Evolutionary conservation across 2,113 vertebrate species (phyloP).

Genomic region (Dicrurus megarhynchus): DNA sequence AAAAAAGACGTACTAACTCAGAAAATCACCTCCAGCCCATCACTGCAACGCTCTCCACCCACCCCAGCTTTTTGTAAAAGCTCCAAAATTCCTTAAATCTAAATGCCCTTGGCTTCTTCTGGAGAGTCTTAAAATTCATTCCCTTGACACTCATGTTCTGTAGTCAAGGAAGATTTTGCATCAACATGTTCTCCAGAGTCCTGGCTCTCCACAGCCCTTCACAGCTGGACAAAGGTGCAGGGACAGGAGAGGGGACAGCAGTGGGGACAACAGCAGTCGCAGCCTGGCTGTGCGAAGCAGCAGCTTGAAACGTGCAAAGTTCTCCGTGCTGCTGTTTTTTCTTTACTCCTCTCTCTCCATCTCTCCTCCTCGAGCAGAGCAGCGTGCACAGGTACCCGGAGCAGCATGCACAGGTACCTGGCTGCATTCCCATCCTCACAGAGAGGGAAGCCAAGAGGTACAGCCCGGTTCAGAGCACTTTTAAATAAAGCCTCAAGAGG

Average conservation of each 20-base stretch:
- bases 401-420: not conserved
- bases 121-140: slow-evolving; percentile 1
- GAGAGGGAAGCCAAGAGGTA: not conserved
- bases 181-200: not conserved
- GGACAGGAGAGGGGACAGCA: not conserved
- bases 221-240: not conserved
- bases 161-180: not conserved
- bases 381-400: not conserved
- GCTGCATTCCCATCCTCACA: not conserved
- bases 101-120: slow-evolving; percentile 25
- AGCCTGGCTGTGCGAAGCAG: not conserved
- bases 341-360: not conserved
- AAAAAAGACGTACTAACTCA: not conserved
- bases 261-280: accelerated
- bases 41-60: not conserved
- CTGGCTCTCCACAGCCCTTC: not conserved
- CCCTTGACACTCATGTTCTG: not conserved
- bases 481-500: not conserved
- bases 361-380: accelerated
- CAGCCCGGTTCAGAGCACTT: accelerated
- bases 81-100: not conserved
- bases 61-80: not conserved
- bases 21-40: not conserved
- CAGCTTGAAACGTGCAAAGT: not conserved
- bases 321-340: not conserved